Conservation (phyloP, 1,140 invertebrate species). For the Macrocentrus cingulum region DNA sequence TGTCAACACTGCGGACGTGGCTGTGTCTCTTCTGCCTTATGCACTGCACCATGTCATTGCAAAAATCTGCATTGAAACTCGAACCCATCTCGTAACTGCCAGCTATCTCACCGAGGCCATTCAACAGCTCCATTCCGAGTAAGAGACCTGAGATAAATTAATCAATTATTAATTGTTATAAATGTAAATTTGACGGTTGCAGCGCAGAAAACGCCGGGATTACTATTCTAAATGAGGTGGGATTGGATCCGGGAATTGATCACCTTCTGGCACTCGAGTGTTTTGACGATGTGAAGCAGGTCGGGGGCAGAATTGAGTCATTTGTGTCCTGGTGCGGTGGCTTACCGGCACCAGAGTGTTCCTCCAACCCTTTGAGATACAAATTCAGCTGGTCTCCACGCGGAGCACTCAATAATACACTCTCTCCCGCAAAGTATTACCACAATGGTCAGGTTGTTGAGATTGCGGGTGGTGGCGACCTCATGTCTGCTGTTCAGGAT, state of each 20-base stretch:
- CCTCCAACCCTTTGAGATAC: slow-evolving; percentile 91
- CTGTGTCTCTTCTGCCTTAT: slow-evolving; percentile 92
- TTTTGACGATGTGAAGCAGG: slow-evolving; percentile 85
- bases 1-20: slow-evolving; percentile 75
- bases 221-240: slow-evolving; percentile 92
- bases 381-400: slow-evolving; percentile 98
- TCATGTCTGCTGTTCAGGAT: slow-evolving; percentile 77
- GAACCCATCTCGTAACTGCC: slow-evolving; percentile 93
- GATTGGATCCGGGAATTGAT: slow-evolving; percentile 97
- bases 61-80: slow-evolving; percentile 80
- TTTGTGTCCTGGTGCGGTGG: slow-evolving; percentile 98
- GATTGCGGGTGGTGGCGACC: slow-evolving; percentile 82
- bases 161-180: neutral
- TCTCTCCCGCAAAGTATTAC: slow-evolving; percentile 86
- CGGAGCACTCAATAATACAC: slow-evolving; percentile 86
- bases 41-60: slow-evolving; percentile 84
- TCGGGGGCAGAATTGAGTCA: slow-evolving; percentile 83
- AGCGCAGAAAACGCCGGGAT: slow-evolving; percentile 83
- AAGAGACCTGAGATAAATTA: slow-evolving; percentile 49
- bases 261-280: slow-evolving; percentile 96
- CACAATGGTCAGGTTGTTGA: slow-evolving; percentile 86
- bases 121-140: slow-evolving; percentile 76
- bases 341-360: slow-evolving; percentile 92
- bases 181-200: slow-evolving; percentile 32
- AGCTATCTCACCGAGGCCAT: slow-evolving; percentile 90